Evolutionary conservation across 2,888 invertebrate genomes (phyloP), one percentile per base, ranked within the genome.

Genomic region (Trichopria drosophilae): DNA sequence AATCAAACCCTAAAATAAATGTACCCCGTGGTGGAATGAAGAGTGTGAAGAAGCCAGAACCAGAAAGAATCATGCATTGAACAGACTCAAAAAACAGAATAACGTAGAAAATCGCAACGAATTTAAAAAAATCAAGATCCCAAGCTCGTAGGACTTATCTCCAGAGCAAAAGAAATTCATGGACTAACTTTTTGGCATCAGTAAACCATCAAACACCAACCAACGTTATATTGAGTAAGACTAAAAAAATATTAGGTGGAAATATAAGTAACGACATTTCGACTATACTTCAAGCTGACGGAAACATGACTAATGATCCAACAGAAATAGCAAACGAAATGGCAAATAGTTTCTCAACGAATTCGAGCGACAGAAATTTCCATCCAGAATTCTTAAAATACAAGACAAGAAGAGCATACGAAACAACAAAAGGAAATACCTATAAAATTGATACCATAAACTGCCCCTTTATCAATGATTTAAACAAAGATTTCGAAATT

Each of bases 11-110:
- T 31, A 29, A 32, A 55, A 37, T n/a, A 49, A 37, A 13, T 41
- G 32, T 32, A 44, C 53, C 3, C 53, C 51, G 19, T 60, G 61
- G 61, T 59, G 58, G 60, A 59, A 59, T 22, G 6, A 49, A 3
- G 28, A 57, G 4, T 51, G 53, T 18, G 28, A 44, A 9, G 23
- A 45, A 15, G 42, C 48, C 1, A 5, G 41, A 6, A 50, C 20
- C 13, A 41, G 44, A 3, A 6, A 10, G 10, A 53, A 53, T 20
- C 47, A 51, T 16, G 51, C 53, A 1, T 43, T 53, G 16, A 49
- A 53, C 18, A 32, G 9, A 24, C 43, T 24, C n/a, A 44, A 44
- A 35, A 36, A 16, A 45, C 44, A 50, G 7, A 34, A 28, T 20
- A 44, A 47, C 7, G 15, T 20, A 12, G 40, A 39, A 31, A 50